A percentile compares a stretch with the other conserved stretches of the same genome.
These are phyloP conservation scores for Epicauta chinensis DNA, from an alignment of 1,140 invertebrate genomes.

Conservation along the genomic window DNA sequence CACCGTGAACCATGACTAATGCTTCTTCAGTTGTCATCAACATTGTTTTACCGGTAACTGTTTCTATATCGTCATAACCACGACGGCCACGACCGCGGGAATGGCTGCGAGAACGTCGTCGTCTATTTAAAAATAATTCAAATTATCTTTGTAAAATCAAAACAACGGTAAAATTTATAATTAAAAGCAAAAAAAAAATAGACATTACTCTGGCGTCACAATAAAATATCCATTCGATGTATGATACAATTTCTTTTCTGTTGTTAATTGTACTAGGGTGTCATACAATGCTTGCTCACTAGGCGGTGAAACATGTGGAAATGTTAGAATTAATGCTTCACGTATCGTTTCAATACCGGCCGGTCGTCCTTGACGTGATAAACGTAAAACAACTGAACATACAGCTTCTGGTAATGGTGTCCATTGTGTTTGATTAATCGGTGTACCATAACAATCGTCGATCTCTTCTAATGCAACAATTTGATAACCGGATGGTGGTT, in stretches of 20 bases:
- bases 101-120: conserved; percentile 54
- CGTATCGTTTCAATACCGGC: conserved; percentile 74
- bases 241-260: conserved; percentile 82
- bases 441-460: conserved; percentile 79
- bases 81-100: conserved; percentile 38
- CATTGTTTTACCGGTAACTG: conserved; percentile 48
- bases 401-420: conserved; percentile 90
- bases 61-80: conserved; percentile 35
- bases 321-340: conserved; percentile 61
- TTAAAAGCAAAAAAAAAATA: too few species aligned
- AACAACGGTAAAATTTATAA: too few species aligned
- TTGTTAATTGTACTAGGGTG: conserved; percentile 78
- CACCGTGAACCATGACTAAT: conserved; percentile 72
- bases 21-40: conserved; percentile 81
- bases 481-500: conserved; percentile 82
- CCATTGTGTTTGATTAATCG: conserved; percentile 87
- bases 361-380: conserved; percentile 74
- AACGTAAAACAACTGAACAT: conserved; percentile 84
- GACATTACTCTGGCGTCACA: conserved; percentile 70
- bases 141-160: too few species aligned
- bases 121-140: too few species aligned
- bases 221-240: conserved; percentile 81
- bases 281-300: conserved; percentile 79
- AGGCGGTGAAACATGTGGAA: conserved; percentile 80
- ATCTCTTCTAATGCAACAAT: conserved; percentile 92